Evolutionary conservation across 1,140 invertebrate genomes (phyloP).

Genomic region (Gonioctena quinquepunctata): DNA sequence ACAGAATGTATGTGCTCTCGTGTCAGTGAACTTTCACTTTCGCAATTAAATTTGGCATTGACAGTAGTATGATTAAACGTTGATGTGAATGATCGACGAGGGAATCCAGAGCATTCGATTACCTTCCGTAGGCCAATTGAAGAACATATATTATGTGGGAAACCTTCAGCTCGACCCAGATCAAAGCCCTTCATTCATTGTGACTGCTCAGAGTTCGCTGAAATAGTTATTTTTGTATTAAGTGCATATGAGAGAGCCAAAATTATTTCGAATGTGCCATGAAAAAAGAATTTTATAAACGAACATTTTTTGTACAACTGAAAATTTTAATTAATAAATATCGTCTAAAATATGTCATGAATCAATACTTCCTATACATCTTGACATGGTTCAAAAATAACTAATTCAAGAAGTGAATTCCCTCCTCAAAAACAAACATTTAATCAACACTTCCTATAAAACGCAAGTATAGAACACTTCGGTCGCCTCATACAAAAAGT

Average conservation of each 20-base stretch:
- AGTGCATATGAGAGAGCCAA: too few relatives aligned
- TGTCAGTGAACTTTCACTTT: background rate
- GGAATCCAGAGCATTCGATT: background rate
- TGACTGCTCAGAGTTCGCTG: background rate
- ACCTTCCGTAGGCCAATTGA: background rate
- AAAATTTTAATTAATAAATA: background rate
- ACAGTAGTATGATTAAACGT: background rate
- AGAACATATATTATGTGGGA: background rate
- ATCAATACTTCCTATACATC: too few relatives aligned
- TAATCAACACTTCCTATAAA: too few relatives aligned
- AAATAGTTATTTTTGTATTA: background rate
- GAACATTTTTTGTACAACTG: background rate
- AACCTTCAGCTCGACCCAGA: background rate
- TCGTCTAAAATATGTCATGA: too few relatives aligned
- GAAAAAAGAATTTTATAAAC: too few relatives aligned
- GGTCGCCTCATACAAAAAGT: too few relatives aligned
- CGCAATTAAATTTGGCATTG: background rate
- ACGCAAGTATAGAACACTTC: too few relatives aligned
- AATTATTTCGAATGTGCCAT: too few relatives aligned
- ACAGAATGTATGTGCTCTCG: background rate
- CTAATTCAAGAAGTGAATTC: too few relatives aligned
- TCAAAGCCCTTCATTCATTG: background rate
- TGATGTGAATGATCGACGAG: background rate
- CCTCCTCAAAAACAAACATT: too few relatives aligned
- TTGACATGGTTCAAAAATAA: too few relatives aligned